Evolutionary conservation across 2,797 vertebrate genomes (phyloP), one percentile per base, ranked within the genome.

Genomic region (Eulemur mongoz): DNA sequence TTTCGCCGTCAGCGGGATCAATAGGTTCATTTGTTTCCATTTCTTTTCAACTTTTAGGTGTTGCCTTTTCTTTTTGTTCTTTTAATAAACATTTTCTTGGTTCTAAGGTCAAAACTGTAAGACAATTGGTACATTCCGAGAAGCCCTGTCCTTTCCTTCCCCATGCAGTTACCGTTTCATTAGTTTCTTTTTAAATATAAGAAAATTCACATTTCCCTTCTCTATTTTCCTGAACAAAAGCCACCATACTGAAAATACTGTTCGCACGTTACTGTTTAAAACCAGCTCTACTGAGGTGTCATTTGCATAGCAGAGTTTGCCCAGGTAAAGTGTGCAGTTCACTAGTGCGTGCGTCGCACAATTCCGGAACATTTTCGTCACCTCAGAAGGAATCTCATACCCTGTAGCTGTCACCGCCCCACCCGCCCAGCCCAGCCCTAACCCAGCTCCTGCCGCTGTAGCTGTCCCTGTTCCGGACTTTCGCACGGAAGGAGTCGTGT

Each of bases 401-500:
- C 75, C 25, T 25, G 25, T 1, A 10, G 69, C 76, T 48, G 57
- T 35, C 48, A 2, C 23, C 12, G 2, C 65, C 35, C 15, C 11
- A 0, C 6, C 2, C 23, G 13, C 10, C 23, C n/a, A n/a, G n/a
- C n/a, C 32, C 7, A 8, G 43, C 38, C 38, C 73, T 4, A 2
- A 73, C 89, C 65, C 48, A 22, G 15, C 48, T 0, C 25, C 48
- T 30, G 3, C 30, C 12, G 27, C 32, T 17, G 14, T 1, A 17
- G 86, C 20, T 25, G 10, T 35, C 18, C 54, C 45, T 20, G 4
- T 45, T 27, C 38, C 13, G 57, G 54, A 38, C 23, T 54, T 54
- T 6, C 30, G 8, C 27, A 9, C 5, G 45, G 32, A 48, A 25
- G 54, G 88, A 54, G 10, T 4, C 27, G 12, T 17, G 15, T 14